Conservation (phyloP, 37 sponge, comb jelly and placozoan species). For the Cliona cf. orientalis region DNA sequence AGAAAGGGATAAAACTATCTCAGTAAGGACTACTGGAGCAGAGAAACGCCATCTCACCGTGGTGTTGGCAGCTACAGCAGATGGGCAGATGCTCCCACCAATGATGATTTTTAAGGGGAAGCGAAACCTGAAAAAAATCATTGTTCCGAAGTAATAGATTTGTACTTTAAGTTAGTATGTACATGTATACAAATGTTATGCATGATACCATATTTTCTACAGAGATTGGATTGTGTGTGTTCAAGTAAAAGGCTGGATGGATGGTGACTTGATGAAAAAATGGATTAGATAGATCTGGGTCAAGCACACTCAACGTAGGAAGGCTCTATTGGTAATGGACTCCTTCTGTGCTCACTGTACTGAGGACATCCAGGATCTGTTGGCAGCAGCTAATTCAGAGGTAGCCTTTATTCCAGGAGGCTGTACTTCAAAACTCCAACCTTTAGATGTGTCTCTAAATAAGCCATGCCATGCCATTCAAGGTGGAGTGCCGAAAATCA, state of each 20-base stretch:
- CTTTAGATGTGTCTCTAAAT: neutral
- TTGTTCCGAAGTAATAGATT: neutral
- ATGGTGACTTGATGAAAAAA: neutral
- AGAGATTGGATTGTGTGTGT: slow-evolving; percentile 17
- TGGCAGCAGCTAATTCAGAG: neutral
- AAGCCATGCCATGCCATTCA: slow-evolving; percentile 2
- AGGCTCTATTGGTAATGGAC: slow-evolving; percentile 28
- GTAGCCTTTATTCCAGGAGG: slow-evolving; percentile 11
- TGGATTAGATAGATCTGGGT: slow-evolving; percentile 3
- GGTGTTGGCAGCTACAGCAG: slow-evolving; percentile 17
- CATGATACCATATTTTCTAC: no score
- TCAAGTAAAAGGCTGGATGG: slow-evolving; percentile 37
- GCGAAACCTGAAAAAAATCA: neutral
- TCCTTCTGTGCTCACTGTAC: slow-evolving; percentile 15
- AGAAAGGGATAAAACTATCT: slow-evolving; percentile 5
- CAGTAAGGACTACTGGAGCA: slow-evolving; percentile 2
- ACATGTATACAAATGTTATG: no score
- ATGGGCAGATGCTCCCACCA: slow-evolving; percentile 10
- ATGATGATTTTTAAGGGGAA: slow-evolving; percentile 25
- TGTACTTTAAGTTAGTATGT: no score
- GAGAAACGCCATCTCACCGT: slow-evolving; percentile 31
- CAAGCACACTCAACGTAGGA: slow-evolving; percentile 13
- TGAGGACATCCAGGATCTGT: neutral
- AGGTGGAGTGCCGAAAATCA: neutral
- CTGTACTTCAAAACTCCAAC: slow-evolving; percentile 6